Evolutionary conservation across 1,140 invertebrate species (phyloP), one percentile per base, ranked within the genome.

Genomic region (Brachionus calyciflorus): DNA sequence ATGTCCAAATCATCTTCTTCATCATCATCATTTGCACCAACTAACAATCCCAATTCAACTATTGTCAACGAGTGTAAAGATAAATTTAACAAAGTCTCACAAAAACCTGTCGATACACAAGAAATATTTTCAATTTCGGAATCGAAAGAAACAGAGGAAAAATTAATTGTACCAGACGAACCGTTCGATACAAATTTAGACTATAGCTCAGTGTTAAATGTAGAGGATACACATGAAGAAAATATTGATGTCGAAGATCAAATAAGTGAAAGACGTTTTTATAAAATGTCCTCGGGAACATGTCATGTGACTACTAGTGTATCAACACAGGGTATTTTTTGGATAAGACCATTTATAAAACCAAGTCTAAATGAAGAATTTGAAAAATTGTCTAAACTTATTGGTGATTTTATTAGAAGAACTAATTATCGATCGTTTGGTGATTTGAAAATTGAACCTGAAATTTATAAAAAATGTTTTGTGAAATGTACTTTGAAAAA

Each of bases 181-280:
- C 60, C 60, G 17, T 65, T 65, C 7, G 60, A 65, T 24, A 65
- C 60, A 7, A 65, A 65, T 44, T 12, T 65, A 14, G 60, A 65
- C 3, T 26, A 44, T 12, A 44, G 37, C 19, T 65, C 60, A 41
- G 60, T 24, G n/a, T 12, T 44, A 0, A 65, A 65, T 10, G 24
- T 10, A 5, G 3, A 26, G 2, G 40, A 44, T 4, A 21, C 1
- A 3, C 40, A 65, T 14, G 60, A 65, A 41, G 60, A 65, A 28
- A 65, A 65, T 28, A 14, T 28, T 10, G 37, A 65, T 12, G 37
- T 65, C 2, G 60, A 65, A 3, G 60, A 65, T 37, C 60, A 65
- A 65, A 28, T 44, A 28, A 19, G 6, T 19, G 60, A 65, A 37
- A 41, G 60, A 24, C 40, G 60, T 40, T 65, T 65, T 28, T 65